Base-by-base conservation (phyloP, 2,113 vertebrate genomes). In the Falco punctatus region DNA sequence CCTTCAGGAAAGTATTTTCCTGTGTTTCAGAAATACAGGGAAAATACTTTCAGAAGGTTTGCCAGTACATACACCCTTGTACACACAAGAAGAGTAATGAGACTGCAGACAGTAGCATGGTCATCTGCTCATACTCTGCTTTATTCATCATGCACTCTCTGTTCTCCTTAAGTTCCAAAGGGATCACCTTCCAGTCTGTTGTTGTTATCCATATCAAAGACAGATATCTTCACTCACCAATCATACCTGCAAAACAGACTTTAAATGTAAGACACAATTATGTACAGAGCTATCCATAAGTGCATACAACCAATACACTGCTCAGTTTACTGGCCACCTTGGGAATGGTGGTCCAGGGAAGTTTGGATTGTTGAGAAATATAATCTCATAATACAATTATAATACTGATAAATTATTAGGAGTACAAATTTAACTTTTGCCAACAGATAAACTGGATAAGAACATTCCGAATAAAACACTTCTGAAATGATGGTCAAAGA, bases 221-320 rank as follows among this genome's bases (percentile, higher is more conserved):
- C 28, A 48, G 9, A 10, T 3, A 65, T 3, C 11, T 61, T 38
- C 17, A 11, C 15, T 33, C 70, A 70, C 13, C 33, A 66, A 24
- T 21, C 33, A 19, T 5, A 59, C 4, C 12, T 59, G 16, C 28
- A 67, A 67, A 88, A 80, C 0, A 64, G 15, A 67, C 30, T 61
- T 91, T 23, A 88, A 48, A 73, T 19, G 20, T 6, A 57, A 58
- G 24, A 44, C 38, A 48, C 12, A 42, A 9, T 15, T 44, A 52
- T 2, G 10, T 18, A 35, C 0, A 89, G 23, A 67, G 46, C 3
- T 18, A 67, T 28, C 6, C 1, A 0, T 57, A 78, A 40, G 9
- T 4, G 6, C 4, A 2, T 13, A 69, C 4, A 69, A n/a, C 2
- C 8, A 33, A 7, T 24, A 8, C 21, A 38, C 9, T 49, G n/a